Conservation (phyloP, 2,888 invertebrate genomes). For the Fragum whitleyi region DNA sequence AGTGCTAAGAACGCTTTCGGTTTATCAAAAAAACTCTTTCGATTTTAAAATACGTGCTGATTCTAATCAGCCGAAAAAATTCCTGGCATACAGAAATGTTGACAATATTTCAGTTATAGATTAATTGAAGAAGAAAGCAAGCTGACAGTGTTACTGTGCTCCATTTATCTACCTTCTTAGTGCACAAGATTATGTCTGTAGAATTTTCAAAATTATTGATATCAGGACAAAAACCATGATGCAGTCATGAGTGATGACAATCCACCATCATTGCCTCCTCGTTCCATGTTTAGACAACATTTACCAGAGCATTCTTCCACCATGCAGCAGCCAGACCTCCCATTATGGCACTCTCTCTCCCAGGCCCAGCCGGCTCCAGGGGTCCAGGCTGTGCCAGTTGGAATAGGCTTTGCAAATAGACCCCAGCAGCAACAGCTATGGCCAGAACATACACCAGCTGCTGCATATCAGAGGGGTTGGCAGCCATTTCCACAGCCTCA, state of each 20-base stretch:
- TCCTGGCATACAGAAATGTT: too few relatives aligned
- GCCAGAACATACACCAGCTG: slow-evolving; percentile 46
- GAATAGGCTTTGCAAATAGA: slow-evolving; percentile 50
- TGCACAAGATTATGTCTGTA: slow-evolving; percentile 2
- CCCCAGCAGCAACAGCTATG: slow-evolving; percentile 51
- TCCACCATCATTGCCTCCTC: slow-evolving; percentile 52
- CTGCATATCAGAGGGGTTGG: slow-evolving; percentile 52
- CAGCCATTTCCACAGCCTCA: slow-evolving; percentile 60
- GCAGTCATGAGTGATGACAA: slow-evolving; percentile 58
- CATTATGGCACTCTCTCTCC: slow-evolving; percentile 51
- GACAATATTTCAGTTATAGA: too few relatives aligned
- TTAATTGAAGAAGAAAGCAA: too few relatives aligned
- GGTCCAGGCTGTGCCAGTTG: slow-evolving; percentile 54
- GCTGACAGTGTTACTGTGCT: too few relatives aligned
- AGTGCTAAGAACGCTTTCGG: background rate
- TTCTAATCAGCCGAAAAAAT: too few relatives aligned
- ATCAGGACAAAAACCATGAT: slow-evolving; percentile 4
- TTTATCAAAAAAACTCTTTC: background rate
- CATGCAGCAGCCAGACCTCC: slow-evolving; percentile 54
- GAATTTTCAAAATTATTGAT: background rate
- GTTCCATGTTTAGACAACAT: slow-evolving; percentile 55
- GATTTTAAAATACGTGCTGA: too few relatives aligned
- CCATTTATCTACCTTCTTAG: too few relatives aligned
- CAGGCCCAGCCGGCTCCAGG: slow-evolving; percentile 54
- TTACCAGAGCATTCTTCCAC: slow-evolving; percentile 47